Base-by-base conservation (phyloP, 2,797 vertebrate species). In the Xyrichtys novacula region DNA sequence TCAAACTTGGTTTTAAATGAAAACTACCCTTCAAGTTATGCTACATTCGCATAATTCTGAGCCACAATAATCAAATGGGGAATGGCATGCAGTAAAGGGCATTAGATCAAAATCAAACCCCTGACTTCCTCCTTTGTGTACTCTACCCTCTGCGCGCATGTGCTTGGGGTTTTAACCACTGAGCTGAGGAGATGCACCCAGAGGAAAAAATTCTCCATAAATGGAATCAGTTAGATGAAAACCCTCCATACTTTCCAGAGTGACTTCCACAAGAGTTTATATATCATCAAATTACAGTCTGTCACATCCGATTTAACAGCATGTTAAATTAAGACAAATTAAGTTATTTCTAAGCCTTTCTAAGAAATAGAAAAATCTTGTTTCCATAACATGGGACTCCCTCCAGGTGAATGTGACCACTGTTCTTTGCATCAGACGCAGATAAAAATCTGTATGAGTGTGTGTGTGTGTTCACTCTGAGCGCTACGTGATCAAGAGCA, bases 401-500 rank as follows among this genome's bases (percentile, higher is more conserved):
- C 42, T 29, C 44, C 4, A 59, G 34, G 17, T 60, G 47, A 61
- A 29, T 47, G 29, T 28, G 65, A 44, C 20, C n/a, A 43, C 19
- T 54, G 42, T 25, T 31, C 16, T 74, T 49, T 48, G 22, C 36
- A 47, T 36, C 3, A 23, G 19, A 17, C 16, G 7, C 47, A 54
- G 80, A 86, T 80, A 76, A 3, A 66, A 29, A 78, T 82, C 70
- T 69, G 26, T 19, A 15, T 60, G 32, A 42, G 69, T 64, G 46
- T 47, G 70, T 58, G 20, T 32, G 49, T 58, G 65, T 57, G 19
- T 31, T 23, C 36, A 55, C 48, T 50, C 48, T 26, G 39, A 59
- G 71, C 26, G 70, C 74, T 83, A 88, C 79, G 85, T 90, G 89
- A 84, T 66, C 23, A 44, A 74, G 71, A 73, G 42, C 85, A 90